Evolutionary conservation across 1,140 invertebrate genomes (phyloP).

Genomic region (Psix sp.): DNA sequence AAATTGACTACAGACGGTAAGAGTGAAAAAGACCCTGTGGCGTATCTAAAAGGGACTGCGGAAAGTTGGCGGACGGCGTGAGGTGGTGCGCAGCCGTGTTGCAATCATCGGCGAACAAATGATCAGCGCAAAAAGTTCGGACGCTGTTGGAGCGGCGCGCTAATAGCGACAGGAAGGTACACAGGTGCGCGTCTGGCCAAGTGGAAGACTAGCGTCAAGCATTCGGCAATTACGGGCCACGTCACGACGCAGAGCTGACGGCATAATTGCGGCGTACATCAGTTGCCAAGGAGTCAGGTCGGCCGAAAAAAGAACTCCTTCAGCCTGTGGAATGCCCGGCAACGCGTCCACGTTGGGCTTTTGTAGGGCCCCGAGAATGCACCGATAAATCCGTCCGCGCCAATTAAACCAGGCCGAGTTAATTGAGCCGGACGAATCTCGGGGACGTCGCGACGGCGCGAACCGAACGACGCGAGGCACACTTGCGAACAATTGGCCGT

Average conservation of each 20-base stretch:
- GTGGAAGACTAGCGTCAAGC: neutral
- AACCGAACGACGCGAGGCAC: no score
- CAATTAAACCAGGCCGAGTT: no score
- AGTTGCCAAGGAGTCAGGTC: constrained; percentile 16
- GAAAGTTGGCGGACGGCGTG: no score
- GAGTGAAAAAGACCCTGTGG: constrained; percentile 38
- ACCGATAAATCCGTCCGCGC: no score
- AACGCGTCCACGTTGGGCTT: no score
- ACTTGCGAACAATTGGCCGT: no score
- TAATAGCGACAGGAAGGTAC: constrained; percentile 20
- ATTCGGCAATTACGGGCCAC: constrained; percentile 22
- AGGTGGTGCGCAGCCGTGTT: no score
- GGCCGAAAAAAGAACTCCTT: constrained; percentile 9
- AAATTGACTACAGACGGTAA: constrained; percentile 31
- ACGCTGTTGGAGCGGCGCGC: constrained; percentile 13
- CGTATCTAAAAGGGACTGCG: no score
- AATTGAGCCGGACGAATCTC: no score
- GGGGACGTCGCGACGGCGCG: no score
- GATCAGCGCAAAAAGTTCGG: constrained; percentile 14
- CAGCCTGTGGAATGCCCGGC: constrained; percentile 12
- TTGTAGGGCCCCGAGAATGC: no score
- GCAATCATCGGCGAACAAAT: constrained; percentile 13
- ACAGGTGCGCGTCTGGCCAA: constrained; percentile 28
- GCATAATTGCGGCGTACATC: constrained; percentile 21
- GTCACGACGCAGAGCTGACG: constrained; percentile 19